Conservation (phyloP, 2,797 vertebrate species). For the Acropternis orthonyx region DNA sequence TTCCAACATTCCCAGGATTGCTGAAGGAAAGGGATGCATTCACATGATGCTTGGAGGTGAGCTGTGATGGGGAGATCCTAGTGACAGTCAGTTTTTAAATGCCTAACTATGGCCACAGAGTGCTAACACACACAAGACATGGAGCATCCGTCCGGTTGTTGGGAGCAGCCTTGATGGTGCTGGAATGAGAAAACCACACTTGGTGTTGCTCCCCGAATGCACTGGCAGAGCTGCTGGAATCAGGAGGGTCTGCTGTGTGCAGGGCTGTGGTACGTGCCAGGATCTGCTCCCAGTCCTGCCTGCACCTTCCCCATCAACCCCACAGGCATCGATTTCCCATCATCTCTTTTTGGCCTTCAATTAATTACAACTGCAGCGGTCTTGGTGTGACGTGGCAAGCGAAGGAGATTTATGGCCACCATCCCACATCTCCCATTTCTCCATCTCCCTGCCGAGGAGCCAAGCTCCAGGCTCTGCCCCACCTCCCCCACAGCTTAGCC, state of each 20-base stretch:
- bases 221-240: not conserved
- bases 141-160: not conserved
- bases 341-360: not conserved
- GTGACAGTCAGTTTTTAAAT: not conserved
- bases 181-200: not conserved
- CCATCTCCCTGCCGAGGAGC: not conserved
- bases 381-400: fast-evolving
- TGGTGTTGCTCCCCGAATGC: not conserved
- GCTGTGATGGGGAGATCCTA: not conserved
- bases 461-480: not conserved
- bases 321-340: not conserved
- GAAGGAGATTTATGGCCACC: not conserved
- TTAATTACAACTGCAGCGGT: not conserved
- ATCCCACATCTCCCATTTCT: not conserved
- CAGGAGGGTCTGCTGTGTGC: not conserved
- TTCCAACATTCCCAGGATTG: not conserved
- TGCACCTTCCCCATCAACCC: not conserved
- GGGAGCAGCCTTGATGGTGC: not conserved
- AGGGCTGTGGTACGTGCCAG: not conserved
- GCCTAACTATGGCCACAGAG: not conserved
- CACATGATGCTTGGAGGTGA: not conserved
- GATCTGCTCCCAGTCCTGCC: not conserved
- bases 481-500: not conserved
- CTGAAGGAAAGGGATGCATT: not conserved
- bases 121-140: not conserved